phyloP scores from a whole-genome alignment of 2,888 invertebrate genomes.

The Xestia c-nigrum region DNA sequence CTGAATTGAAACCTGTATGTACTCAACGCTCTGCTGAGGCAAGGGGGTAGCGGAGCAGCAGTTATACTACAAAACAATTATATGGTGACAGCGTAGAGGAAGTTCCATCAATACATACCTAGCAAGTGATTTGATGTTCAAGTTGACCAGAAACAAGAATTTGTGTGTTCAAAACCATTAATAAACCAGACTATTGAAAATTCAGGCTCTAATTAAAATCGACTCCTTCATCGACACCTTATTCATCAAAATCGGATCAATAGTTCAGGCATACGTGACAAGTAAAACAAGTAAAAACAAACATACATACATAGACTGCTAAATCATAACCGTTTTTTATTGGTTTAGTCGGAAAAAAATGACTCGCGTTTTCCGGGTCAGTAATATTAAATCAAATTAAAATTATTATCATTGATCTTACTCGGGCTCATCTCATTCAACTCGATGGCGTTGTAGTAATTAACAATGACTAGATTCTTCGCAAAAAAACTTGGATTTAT shows the following conservation, averaged over 20 bases:
- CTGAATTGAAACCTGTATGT: neutral
- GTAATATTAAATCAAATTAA: neutral
- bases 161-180: too few species aligned
- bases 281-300: too few species aligned
- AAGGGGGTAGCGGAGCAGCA: neutral
- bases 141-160: neutral
- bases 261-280: too few species aligned
- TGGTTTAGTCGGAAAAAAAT: neutral
- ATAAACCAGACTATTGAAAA: too few species aligned
- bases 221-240: too few species aligned
- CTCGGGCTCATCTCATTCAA: neutral
- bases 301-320: too few species aligned
- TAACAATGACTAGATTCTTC: slow-evolving; percentile 2
- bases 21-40: neutral
- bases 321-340: too few species aligned
- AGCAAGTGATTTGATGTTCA: neutral
- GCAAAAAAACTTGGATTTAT: slow-evolving; percentile 13
- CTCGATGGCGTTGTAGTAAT: slow-evolving; percentile 18
- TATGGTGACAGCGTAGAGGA: neutral
- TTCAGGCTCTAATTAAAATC: too few species aligned
- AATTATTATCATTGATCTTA: neutral
- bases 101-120: neutral
- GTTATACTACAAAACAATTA: too few species aligned
- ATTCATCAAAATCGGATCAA: too few species aligned
- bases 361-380: slow-evolving; percentile 3